Percentiles rank a stretch among this genome's conserved stretches.
Evolutionary conservation across 2,113 vertebrate genomes (phyloP).

Genomic region (Plecturocebus donacophilus): DNA sequence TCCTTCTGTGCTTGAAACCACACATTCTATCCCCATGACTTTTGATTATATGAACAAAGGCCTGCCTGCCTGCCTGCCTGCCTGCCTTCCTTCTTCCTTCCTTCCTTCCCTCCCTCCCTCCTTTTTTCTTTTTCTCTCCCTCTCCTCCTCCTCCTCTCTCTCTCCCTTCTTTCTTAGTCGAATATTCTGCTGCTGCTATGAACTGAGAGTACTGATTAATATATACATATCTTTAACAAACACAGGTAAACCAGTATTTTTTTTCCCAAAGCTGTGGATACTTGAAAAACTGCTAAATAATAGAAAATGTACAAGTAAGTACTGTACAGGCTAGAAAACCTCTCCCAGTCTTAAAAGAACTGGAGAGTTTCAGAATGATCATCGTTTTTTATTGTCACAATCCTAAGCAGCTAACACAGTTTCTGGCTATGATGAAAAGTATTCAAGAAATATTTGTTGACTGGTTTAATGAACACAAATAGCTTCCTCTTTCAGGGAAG

Average conservation of each 20-base stretch:
- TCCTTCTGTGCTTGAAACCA: neutral
- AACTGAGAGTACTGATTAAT: neutral
- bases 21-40: neutral
- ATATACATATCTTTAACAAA: neutral
- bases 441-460: neutral
- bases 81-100: no score
- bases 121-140: no score
- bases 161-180: neutral
- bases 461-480: neutral
- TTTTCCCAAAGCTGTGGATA: neutral
- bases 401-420: neutral
- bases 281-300: neutral
- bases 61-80: no score
- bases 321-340: neutral
- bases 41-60: neutral
- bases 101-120: no score
- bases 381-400: neutral
- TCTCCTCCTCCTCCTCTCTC: no score
- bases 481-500: slow-evolving; percentile 14
- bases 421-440: neutral
- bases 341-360: neutral
- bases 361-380: neutral
- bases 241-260: neutral
- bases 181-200: neutral
- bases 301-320: neutral